Base-by-base conservation (phyloP, 2,797 vertebrate species). In the Scolopax bukidnonensis region DNA sequence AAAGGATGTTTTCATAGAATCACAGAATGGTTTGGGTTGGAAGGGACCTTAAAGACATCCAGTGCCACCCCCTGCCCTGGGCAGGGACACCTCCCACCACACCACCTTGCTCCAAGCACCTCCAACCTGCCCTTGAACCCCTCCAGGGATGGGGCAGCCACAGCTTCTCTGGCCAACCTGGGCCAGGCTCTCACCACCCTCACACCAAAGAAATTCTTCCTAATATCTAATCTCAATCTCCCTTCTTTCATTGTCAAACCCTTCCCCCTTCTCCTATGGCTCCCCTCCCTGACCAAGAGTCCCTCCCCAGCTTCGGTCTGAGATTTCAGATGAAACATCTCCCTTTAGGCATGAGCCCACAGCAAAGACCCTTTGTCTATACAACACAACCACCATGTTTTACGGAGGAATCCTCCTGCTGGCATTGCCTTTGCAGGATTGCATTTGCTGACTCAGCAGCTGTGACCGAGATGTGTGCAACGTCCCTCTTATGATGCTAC, bases 381-480 rank as follows among this genome's bases (percentile, higher is more conserved):
- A 21, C 6, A 63, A 57, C 36, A 41, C 36, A 27, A 12, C 18
- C 10, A 16, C 9, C 14, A 28, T 3, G 4, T 47, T 59, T 33
- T 7, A 50, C 1, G 50, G 85, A 40, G 61, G 45, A 70, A 38
- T n/a, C 4, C n/a, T 73, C 24, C 54, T 2, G 48, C 79, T 43
- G 30, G 71, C 38, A n/a, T 8, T 41, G 71, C 63, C 38, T 77
- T 53, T 41, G 43, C 45, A 16, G 56, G 30, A 12, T 0, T 23
- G 65, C 63, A 60, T 65, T 18, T 50, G 69, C 87, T 78, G 94
- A 87, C 53, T 78, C 87, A 81, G 87, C 93, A 56, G 7, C 0
- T 3, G 3, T 12, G 21, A 4, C 40, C 4, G 4, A 12, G 4
- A 3, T 3, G 0, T 2, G 1, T 15, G 33, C 38, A 8, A 50